Percentiles rank a stretch among this genome's conserved stretches.
These are phyloP conservation scores for Boulengeromyrus knoepffleri DNA, from an alignment of 2,113 vertebrate species.

Conservation along the genomic window DNA sequence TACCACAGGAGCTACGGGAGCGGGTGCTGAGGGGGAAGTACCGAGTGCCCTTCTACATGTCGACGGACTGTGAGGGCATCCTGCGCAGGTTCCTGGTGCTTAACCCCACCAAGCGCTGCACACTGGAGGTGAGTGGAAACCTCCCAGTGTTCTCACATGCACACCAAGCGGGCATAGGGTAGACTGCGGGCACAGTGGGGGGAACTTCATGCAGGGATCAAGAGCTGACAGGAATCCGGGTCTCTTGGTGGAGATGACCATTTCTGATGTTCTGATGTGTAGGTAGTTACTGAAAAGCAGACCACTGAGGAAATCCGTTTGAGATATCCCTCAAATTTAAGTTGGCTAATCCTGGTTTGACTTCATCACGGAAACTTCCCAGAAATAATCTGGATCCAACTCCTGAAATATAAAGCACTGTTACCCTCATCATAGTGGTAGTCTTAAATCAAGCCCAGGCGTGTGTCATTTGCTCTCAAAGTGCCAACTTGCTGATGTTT, in stretches of 20 bases:
- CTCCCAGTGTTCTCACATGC: background rate
- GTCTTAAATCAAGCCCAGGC: background rate
- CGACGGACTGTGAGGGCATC: constrained; percentile 89
- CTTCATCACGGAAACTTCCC: background rate
- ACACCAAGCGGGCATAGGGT: background rate
- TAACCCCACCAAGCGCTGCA: constrained; percentile 84
- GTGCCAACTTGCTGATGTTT: background rate
- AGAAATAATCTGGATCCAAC: background rate
- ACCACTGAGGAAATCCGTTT: background rate
- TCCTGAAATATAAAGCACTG: background rate
- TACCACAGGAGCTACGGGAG: constrained; percentile 78
- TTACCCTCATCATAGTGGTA: background rate
- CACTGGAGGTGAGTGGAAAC: constrained; percentile 71
- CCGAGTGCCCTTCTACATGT: constrained; percentile 94
- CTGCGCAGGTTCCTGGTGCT: constrained; percentile 84
- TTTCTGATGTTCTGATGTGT: background rate
- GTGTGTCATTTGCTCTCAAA: background rate
- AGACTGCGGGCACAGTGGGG: background rate
- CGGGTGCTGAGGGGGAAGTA: constrained; percentile 88
- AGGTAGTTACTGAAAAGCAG: background rate
- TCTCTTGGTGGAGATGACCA: background rate
- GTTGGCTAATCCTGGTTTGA: background rate
- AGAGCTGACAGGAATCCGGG: background rate
- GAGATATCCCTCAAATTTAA: background rate
- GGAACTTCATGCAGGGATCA: background rate